Evolutionary conservation across 2,888 invertebrate species (phyloP).

Genomic region (Pristionchus japonicus): DNA sequence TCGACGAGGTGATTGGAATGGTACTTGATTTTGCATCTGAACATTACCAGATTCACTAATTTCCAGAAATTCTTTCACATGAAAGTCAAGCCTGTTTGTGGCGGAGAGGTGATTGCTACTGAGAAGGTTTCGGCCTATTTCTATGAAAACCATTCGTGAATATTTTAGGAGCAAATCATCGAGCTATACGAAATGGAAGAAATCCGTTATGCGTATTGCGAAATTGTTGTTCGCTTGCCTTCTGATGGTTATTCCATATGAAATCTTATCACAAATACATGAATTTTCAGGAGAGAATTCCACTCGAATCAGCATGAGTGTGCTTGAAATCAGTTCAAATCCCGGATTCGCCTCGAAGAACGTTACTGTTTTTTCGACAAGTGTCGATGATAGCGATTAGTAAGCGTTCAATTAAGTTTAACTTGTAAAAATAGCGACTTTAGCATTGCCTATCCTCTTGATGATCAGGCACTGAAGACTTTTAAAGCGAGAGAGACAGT

Average conservation of each 20-base stretch:
- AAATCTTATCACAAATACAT: background rate
- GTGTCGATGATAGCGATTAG: background rate
- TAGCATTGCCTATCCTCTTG: background rate
- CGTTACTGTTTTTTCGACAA: background rate
- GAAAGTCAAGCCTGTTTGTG: background rate
- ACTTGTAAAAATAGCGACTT: background rate
- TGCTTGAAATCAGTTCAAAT: background rate
- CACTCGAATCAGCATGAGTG: background rate
- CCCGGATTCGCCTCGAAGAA: background rate
- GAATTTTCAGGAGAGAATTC: background rate
- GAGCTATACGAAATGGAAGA: background rate
- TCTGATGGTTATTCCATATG: background rate
- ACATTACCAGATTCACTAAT: background rate
- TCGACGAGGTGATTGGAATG: background rate
- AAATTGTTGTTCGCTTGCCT: background rate
- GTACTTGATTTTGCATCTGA: background rate
- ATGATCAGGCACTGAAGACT: background rate
- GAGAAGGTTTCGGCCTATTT: background rate
- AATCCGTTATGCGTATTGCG: background rate
- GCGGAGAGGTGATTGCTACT: background rate
- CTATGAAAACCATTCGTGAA: background rate
- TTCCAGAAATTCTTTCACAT: background rate
- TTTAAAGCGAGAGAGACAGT: background rate
- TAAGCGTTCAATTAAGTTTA: background rate
- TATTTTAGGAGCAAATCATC: background rate